Conservation (phyloP, 2,888 invertebrate genomes). For the Rhaphigaster nebulosa region DNA sequence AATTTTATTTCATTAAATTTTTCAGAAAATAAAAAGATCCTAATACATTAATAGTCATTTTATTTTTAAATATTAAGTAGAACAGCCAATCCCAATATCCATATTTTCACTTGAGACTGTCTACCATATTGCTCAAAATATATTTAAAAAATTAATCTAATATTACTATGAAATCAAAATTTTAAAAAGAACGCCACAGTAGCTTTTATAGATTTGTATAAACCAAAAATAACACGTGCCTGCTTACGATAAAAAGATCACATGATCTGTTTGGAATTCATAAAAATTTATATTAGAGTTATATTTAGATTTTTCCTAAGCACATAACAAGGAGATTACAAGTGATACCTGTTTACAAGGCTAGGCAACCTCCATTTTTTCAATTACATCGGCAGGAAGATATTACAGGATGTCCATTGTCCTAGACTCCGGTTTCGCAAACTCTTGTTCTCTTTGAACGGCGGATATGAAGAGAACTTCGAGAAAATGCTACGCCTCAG, state of each 20-base stretch:
- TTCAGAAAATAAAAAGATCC: too few species aligned
- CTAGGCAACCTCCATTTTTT: slow-evolving; percentile 17
- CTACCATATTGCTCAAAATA: too few species aligned
- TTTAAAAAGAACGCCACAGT: too few species aligned
- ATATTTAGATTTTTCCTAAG: not conserved
- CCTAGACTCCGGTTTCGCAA: slow-evolving; percentile 2
- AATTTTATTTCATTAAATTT: too few species aligned
- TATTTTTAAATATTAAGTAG: too few species aligned
- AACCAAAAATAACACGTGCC: too few species aligned
- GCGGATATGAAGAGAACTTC: not conserved
- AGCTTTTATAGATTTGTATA: too few species aligned
- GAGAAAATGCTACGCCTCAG: not conserved
- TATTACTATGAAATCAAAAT: too few species aligned
- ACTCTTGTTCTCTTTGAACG: not conserved
- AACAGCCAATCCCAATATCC: too few species aligned
- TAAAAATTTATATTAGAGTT: not conserved
- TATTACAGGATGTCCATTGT: slow-evolving; percentile 34
- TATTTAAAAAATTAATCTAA: too few species aligned
- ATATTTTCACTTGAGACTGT: too few species aligned
- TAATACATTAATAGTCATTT: too few species aligned
- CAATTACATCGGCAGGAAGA: not conserved
- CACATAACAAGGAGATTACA: not conserved
- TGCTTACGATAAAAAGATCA: not conserved
- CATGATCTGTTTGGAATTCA: not conserved
- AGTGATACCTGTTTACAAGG: slow-evolving; percentile 18